These are phyloP conservation scores for Helobdella robusta DNA, from an alignment of 2,888 invertebrate genomes.

Conservation along the genomic window DNA sequence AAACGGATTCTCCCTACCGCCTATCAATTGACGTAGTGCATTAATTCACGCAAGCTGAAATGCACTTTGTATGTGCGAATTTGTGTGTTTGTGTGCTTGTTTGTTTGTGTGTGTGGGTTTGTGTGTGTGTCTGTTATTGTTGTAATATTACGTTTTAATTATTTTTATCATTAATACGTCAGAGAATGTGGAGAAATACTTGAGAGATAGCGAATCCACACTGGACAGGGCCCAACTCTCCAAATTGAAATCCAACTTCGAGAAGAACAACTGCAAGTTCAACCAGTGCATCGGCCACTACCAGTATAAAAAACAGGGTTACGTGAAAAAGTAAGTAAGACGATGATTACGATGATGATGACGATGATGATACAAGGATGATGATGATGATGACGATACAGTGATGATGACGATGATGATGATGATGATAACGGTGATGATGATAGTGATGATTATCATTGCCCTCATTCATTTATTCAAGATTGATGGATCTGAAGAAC, in stretches of 20 bases:
- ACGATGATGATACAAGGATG: constrained; percentile 22
- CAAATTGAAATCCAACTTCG: constrained; percentile 4
- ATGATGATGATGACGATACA: too few species aligned
- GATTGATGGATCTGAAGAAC: too few species aligned
- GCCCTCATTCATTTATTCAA: too few species aligned
- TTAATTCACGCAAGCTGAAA: not conserved
- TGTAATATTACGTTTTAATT: not conserved
- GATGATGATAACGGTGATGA: constrained; percentile 11
- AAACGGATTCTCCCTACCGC: too few species aligned
- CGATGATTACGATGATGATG: constrained; percentile 26
- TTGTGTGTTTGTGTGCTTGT: not conserved
- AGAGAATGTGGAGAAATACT: constrained; percentile 2
- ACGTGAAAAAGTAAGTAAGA: constrained; percentile 15
- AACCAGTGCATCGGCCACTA: not conserved
- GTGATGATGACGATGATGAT: constrained; percentile 10
- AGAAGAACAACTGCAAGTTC: not conserved
- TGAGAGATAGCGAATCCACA: not conserved
- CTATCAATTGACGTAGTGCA: too few species aligned
- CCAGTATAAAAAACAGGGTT: not conserved
- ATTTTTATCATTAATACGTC: not conserved
- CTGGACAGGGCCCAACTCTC: not conserved
- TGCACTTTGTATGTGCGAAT: not conserved
- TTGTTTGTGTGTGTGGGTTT: not conserved
- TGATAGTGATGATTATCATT: not conserved
- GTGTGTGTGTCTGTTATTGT: not conserved